Base-by-base conservation (phyloP, 2,797 vertebrate genomes). In the Melanotaenia nigrans region DNA sequence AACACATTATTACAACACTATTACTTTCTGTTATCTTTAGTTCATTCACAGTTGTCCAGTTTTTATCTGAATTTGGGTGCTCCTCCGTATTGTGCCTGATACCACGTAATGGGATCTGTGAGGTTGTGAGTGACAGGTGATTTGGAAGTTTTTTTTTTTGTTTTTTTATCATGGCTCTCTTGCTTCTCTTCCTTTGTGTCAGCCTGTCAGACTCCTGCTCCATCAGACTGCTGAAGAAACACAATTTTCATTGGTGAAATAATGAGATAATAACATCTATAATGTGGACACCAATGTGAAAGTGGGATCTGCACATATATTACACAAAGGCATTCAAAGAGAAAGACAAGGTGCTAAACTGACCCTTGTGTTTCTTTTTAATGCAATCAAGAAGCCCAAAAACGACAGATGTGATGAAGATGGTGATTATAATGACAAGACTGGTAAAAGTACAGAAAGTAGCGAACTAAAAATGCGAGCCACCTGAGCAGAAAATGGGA, bases 181-280 rank as follows among this genome's bases (percentile, higher is more conserved):
- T 56, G 35, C 61, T 28, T 53, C 30, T 53, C 25, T 57, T 16
- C 55, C 32, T 70, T 59, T 47, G 38, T 67, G 49, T 72, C 71
- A 47, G 30, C 54, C 62, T 76, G 63, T 66, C 49, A 32, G 56
- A 57, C 68, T 42, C n/a, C 14, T 14, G 57, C 61, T 69, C 54
- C 22, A 51, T 32, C 53, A 35, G n/a, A 49, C 56, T 20, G 13
- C 65, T 32, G 24, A 55, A 67, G 61, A 75, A 79, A 83, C 35
- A 57, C 49, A 68, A 35, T 77, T 75, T 61, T 65, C 67, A 73
- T 65, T 38, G 30, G 24, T 32, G 65, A 68, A 59, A 64, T 81
- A 78, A 78, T 78, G 59, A 68, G 75, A 62, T 75, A 81, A 83
- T 71, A 65, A 77, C 42, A 59, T 76, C 70, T 69, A 42, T 49